Conservation (phyloP, 2,888 invertebrate genomes). For the Meloe dianella region DNA sequence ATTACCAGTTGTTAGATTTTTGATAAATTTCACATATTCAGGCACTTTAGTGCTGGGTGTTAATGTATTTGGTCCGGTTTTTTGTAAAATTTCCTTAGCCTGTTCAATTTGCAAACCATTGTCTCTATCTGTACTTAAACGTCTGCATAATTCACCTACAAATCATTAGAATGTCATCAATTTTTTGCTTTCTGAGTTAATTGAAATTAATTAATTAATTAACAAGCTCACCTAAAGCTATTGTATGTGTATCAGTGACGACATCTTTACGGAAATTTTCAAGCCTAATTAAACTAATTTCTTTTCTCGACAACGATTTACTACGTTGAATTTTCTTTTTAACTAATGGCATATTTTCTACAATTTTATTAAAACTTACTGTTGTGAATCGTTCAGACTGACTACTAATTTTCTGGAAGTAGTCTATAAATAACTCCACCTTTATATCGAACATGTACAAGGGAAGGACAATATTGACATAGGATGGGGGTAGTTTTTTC, state of each 20-base stretch:
- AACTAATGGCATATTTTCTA: constrained; percentile 44
- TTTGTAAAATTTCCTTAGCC: constrained; percentile 65
- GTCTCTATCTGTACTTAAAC: constrained; percentile 54
- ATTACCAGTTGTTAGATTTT: constrained; percentile 54
- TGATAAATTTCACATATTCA: constrained; percentile 72
- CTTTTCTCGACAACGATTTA: constrained; percentile 56
- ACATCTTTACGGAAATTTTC: constrained; percentile 66
- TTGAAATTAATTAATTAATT: too few relatives aligned
- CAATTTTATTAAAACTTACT: background rate
- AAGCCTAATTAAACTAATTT: constrained; percentile 59
- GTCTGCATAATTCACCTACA: constrained; percentile 54
- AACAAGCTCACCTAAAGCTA: constrained; percentile 54
- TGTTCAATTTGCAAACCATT: constrained; percentile 67
- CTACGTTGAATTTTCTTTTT: constrained; percentile 47
- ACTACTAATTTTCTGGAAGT: constrained; percentile 19
- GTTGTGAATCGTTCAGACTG: background rate
- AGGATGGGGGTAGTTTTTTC: constrained; percentile 43
- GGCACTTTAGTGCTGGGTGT: constrained; percentile 76
- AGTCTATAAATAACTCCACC: constrained; percentile 34
- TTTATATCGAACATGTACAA: constrained; percentile 37
- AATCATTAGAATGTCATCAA: constrained; percentile 17
- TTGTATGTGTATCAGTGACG: constrained; percentile 63
- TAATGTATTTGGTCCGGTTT: constrained; percentile 74
- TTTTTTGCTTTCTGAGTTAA: too few relatives aligned
- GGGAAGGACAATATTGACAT: constrained; percentile 42